Percentiles rank a stretch among this genome's conserved stretches.
Conservation (phyloP, 2,113 vertebrate genomes). For the Tachysurus fulvidraco region DNA sequence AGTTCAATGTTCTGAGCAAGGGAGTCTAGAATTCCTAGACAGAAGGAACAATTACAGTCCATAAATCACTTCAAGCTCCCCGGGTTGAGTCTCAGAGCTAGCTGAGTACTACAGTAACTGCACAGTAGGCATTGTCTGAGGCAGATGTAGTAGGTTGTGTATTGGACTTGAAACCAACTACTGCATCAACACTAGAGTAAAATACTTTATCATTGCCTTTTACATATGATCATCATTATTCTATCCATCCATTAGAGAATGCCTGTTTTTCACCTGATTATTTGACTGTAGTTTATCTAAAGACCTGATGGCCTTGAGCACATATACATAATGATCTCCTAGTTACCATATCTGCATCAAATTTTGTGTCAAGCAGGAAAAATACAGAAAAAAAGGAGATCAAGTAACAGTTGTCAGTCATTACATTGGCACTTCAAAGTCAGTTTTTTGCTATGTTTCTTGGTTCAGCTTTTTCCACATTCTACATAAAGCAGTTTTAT, state of each 20-base stretch:
- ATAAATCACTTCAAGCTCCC: conserved; percentile 44
- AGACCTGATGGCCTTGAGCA: not conserved
- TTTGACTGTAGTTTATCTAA: conserved; percentile 4
- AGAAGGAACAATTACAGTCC: conserved; percentile 42
- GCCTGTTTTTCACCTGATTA: not conserved
- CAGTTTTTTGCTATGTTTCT: not conserved
- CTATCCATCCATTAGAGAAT: not conserved
- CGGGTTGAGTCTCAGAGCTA: conserved; percentile 25
- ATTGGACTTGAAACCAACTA: not conserved
- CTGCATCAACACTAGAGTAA: not conserved
- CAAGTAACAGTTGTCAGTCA: not conserved
- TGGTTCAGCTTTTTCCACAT: not conserved
- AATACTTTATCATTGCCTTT: not conserved
- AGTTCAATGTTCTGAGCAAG: conserved; percentile 45
- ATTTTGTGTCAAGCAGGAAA: not conserved
- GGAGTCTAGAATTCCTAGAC: conserved; percentile 43
- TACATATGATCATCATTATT: not conserved
- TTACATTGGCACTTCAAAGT: not conserved
- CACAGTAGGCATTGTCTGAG: conserved; percentile 20
- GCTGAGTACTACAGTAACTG: conserved; percentile 37
- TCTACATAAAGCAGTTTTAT: not conserved
- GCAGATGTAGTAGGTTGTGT: conserved; percentile 16
- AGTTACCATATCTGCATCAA: not conserved
- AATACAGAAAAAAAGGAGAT: not conserved
- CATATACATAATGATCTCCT: not conserved